A percentile compares a stretch with the other conserved stretches of the same genome.
phyloP scores from a whole-genome alignment of 2,888 invertebrate genomes.

The Cataglyphis rosenhaueri region DNA sequence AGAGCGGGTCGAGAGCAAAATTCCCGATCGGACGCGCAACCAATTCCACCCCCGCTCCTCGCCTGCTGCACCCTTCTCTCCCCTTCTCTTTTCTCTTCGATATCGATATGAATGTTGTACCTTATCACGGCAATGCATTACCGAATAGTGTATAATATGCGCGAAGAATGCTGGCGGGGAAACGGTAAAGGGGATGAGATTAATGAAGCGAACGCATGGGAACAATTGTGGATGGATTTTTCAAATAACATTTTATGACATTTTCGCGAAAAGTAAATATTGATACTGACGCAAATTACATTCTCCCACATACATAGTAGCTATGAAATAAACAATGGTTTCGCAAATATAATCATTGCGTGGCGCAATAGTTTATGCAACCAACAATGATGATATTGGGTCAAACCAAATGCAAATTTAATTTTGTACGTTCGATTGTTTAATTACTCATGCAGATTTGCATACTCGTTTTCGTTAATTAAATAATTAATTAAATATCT shows the following conservation, averaged over 20 bases:
- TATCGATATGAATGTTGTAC: slow-evolving; percentile 28
- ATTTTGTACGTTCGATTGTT: slow-evolving; percentile 36
- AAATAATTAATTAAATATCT: slow-evolving; percentile 45
- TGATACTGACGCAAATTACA: slow-evolving; percentile 17
- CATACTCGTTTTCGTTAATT: slow-evolving; percentile 32
- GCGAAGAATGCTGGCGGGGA: neutral
- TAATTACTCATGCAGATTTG: slow-evolving; percentile 41
- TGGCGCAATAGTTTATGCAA: slow-evolving; percentile 40
- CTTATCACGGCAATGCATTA: slow-evolving; percentile 23
- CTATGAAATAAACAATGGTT: slow-evolving; percentile 40
- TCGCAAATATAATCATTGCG: slow-evolving; percentile 12
- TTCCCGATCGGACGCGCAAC: slow-evolving; percentile 71
- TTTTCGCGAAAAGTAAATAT: slow-evolving; percentile 3
- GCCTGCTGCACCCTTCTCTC: slow-evolving; percentile 16
- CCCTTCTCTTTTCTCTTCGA: slow-evolving; percentile 19
- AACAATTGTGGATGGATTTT: slow-evolving; percentile 9
- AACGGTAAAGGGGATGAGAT: neutral
- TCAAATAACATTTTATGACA: slow-evolving; percentile 19
- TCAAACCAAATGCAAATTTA: slow-evolving; percentile 39
- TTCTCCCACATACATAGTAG: neutral
- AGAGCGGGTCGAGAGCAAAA: slow-evolving; percentile 65
- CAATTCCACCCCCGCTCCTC: slow-evolving; percentile 1
- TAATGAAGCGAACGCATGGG: neutral
- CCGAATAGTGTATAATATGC: neutral
- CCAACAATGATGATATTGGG: neutral